Conservation (phyloP, 2,797 vertebrate genomes). For the Peromyscus aztecus region DNA sequence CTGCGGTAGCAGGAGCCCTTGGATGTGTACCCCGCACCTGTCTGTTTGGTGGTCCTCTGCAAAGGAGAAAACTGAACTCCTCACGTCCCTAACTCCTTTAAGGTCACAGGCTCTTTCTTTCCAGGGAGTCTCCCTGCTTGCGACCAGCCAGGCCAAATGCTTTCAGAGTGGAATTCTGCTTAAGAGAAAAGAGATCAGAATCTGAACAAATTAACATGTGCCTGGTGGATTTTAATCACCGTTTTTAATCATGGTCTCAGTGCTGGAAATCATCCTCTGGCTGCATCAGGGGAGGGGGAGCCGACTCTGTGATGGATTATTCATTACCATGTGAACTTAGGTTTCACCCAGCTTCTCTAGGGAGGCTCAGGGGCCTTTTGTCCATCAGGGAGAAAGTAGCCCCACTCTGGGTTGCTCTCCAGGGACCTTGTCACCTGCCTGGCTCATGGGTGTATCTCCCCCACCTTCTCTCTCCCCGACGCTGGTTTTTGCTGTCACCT, state of each 20-base stretch:
- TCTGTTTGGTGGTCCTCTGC: not conserved
- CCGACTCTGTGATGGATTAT: slow-evolving; percentile 33
- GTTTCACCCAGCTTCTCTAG: not conserved
- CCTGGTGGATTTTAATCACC: slow-evolving; percentile 67
- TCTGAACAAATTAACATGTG: slow-evolving; percentile 78
- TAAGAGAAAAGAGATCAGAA: slow-evolving; percentile 74
- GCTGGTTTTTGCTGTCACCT: not conserved
- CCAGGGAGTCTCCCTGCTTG: not conserved
- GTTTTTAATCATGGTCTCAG: slow-evolving; percentile 10
- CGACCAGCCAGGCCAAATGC: slow-evolving; percentile 32
- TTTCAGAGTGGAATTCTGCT: slow-evolving; percentile 40
- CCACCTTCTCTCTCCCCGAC: accelerated
- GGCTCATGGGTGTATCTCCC: not conserved
- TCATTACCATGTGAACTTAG: slow-evolving; percentile 67
- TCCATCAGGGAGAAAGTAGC: not conserved
- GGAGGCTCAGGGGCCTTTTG: not conserved
- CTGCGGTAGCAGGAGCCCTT: not conserved
- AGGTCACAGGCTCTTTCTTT: not conserved
- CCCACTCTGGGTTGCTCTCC: not conserved
- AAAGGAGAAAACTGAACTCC: not conserved
- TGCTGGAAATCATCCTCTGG: slow-evolving; percentile 24
- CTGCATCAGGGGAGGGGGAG: not conserved
- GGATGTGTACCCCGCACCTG: not conserved
- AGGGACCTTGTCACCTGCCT: not conserved
- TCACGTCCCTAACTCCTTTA: too few relatives aligned